phyloP scores from a whole-genome alignment of 2,888 invertebrate genomes.

The Cheilosia scutellata region DNA sequence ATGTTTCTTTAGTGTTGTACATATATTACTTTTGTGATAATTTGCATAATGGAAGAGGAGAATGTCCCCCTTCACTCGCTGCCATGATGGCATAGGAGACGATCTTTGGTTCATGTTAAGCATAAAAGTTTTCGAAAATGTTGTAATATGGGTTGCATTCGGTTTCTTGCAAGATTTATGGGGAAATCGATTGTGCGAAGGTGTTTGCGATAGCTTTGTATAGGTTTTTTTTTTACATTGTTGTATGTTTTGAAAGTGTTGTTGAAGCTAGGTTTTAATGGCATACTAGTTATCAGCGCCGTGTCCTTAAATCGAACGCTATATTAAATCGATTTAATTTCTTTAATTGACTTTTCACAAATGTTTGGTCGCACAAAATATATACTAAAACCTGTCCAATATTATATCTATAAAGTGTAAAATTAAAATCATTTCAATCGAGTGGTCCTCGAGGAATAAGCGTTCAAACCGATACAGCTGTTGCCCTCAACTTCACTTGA shows the following conservation, averaged over 20 bases:
- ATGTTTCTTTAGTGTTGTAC: constrained; percentile 50
- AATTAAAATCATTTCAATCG: too few relatives aligned
- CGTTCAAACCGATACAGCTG: too few relatives aligned
- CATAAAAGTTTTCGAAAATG: constrained; percentile 2
- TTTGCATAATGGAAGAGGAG: constrained; percentile 54
- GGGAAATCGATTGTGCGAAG: neutral
- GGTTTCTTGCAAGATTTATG: neutral
- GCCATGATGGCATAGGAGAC: neutral
- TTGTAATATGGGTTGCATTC: neutral
- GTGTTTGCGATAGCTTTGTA: neutral
- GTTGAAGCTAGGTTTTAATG: neutral
- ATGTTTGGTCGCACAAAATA: too few relatives aligned
- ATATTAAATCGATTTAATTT: too few relatives aligned
- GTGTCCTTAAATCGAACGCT: too few relatives aligned
- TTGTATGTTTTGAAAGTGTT: neutral
- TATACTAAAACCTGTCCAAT: too few relatives aligned
- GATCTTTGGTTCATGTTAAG: constrained; percentile 6
- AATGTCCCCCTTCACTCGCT: neutral
- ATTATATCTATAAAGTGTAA: too few relatives aligned
- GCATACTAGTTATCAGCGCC: too few relatives aligned
- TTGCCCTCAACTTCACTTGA: too few relatives aligned
- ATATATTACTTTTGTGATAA: constrained; percentile 39
- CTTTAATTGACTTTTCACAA: too few relatives aligned
- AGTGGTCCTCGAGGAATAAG: too few relatives aligned
- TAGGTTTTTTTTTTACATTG: neutral